phyloP scores from a whole-genome alignment of 2,797 vertebrate species.

The Enteromius paludinosus region DNA sequence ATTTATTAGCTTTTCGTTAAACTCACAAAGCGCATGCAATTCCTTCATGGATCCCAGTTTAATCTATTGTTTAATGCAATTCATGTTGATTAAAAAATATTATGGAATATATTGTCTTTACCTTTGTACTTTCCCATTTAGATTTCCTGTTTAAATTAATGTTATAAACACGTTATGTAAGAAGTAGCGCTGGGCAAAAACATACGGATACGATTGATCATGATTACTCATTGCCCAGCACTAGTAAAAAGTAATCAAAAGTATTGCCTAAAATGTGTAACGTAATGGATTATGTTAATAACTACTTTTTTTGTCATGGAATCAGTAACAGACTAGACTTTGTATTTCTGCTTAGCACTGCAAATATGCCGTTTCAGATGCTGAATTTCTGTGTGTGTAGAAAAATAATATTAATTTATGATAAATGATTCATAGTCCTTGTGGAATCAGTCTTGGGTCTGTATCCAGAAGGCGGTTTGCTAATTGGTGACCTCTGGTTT shows the following conservation, averaged over 20 bases:
- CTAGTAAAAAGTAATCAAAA: neutral
- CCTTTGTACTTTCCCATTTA: neutral
- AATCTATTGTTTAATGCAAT: neutral
- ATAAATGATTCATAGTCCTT: conserved; percentile 19
- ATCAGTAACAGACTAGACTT: neutral
- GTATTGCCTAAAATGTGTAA: neutral
- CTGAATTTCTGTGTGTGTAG: neutral
- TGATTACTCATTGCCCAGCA: too few species aligned
- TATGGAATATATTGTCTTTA: neutral
- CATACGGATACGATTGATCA: too few species aligned
- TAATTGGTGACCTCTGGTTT: conserved; percentile 29
- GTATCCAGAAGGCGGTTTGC: neutral
- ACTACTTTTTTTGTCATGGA: neutral
- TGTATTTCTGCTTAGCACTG: neutral
- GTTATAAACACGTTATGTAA: too few species aligned
- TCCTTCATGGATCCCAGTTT: neutral
- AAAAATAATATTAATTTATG: conserved; percentile 10
- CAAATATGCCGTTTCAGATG: neutral
- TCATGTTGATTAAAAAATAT: neutral
- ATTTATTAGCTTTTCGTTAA: neutral
- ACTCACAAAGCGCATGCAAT: neutral
- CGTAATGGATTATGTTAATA: neutral
- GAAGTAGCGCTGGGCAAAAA: too few species aligned
- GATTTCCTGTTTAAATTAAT: too few species aligned
- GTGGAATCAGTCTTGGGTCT: conserved; percentile 1